Evolutionary conservation across 1,140 invertebrate genomes (phyloP), one percentile per base, ranked within the genome.

Genomic region (Hyphantria cunea): DNA sequence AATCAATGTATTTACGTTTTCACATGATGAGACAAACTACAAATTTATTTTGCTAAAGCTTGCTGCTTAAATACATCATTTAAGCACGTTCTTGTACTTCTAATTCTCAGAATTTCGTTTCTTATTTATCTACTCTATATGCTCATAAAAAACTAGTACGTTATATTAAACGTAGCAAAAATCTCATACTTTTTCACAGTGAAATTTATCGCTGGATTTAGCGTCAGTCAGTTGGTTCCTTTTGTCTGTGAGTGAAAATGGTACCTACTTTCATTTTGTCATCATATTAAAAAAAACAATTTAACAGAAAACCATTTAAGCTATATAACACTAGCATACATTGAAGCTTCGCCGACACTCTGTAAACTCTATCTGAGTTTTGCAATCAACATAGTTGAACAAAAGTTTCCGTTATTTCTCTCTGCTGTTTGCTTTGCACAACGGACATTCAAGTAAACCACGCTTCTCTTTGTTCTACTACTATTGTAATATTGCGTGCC

Each of bases 341-440:
- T 25, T 25, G 17, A 5, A 25, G 17, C 17, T 25, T 25, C 17
- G 34, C 42, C 32, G 53, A 34, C 53, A 56, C 25, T 31, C 31
- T 41, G 53, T 31, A 37, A 11, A 47, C 34, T 47, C 41, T 49
- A 32, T 15, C 34, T n/a, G 53, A 56, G 53, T 64, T 58, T 64
- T 64, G 53, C 62, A 64, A 58, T 64, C 62, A 55, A 34, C 52
- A 64, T 65, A 65, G 64, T 70, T 49, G 58, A 47, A 61, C 70
- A 66, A n/a, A 76, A 68, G 67, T 76, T 76, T 70, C 65, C 68
- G 69, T 62, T 62, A 68, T 69, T 72, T 69, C 60, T 53, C 62
- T 25, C 17, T 3, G 17, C 17, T 25, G 17, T 25, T 25, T 25
- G 17, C 5, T 25, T 3, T 25, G 17, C 17, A 25, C 17, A 5